A percentile compares a stretch with the other conserved stretches of the same genome.
Evolutionary conservation across 2,797 vertebrate genomes (phyloP).

Genomic region (Alca torda): DNA sequence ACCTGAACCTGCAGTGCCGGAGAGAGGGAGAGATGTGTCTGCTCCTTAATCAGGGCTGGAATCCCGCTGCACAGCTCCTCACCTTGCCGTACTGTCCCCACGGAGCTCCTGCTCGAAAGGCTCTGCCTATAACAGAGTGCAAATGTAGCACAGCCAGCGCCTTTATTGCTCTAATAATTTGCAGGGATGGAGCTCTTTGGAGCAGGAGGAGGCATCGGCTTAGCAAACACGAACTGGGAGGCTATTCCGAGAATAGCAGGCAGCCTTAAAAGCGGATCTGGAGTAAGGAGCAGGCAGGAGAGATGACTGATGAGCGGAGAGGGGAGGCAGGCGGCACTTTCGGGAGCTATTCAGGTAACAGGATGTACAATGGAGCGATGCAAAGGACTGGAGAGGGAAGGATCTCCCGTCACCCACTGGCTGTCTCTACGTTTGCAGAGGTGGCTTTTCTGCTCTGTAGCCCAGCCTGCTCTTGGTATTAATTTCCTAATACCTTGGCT

Average conservation of each 20-base stretch:
- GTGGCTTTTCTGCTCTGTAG: neutral
- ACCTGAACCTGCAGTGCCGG: neutral
- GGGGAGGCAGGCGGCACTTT: slow-evolving; percentile 4
- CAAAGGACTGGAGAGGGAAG: neutral
- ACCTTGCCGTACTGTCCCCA: slow-evolving; percentile 28
- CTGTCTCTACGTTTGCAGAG: neutral
- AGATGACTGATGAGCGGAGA: slow-evolving; percentile 21
- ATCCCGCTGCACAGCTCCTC: slow-evolving; percentile 33
- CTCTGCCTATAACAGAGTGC: slow-evolving; percentile 44
- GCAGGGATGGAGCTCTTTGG: slow-evolving; percentile 59
- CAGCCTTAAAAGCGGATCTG: slow-evolving; percentile 30
- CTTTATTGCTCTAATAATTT: slow-evolving; percentile 62
- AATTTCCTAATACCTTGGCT: neutral
- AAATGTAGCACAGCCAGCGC: slow-evolving; percentile 56
- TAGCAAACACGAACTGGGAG: slow-evolving; percentile 47
- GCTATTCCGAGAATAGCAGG: slow-evolving; percentile 50
- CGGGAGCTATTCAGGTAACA: slow-evolving; percentile 40
- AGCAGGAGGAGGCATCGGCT: slow-evolving; percentile 54
- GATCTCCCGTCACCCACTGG: neutral
- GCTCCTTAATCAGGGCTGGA: slow-evolving; percentile 51
- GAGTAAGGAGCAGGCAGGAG: neutral
- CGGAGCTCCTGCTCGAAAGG: slow-evolving; percentile 10
- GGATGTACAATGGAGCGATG: neutral
- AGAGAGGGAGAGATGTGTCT: neutral
- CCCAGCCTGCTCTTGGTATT: neutral